phyloP scores from a whole-genome alignment of 1,140 invertebrate species.

The Orchesella cincta region DNA sequence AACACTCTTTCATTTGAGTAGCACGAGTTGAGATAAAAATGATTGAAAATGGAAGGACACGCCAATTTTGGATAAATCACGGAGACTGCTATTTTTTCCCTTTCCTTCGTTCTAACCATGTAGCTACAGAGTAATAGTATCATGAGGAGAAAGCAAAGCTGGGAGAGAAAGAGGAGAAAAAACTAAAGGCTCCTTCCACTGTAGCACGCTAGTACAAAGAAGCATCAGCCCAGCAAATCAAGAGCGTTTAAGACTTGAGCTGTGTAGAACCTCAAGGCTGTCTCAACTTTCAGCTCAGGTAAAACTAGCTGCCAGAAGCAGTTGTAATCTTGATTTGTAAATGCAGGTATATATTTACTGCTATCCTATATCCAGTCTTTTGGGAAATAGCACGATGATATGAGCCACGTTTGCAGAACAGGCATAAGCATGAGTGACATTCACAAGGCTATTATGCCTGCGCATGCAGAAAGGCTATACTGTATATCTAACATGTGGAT shows the following conservation, averaged over 20 bases:
- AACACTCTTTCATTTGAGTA: background rate
- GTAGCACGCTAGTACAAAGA: background rate
- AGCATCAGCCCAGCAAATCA: background rate
- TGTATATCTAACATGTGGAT: too few relatives aligned
- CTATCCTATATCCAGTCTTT: too few relatives aligned
- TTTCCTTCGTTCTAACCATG: background rate
- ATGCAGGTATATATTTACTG: too few relatives aligned
- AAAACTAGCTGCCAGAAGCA: background rate
- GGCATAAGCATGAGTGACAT: too few relatives aligned
- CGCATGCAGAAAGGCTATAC: too few relatives aligned
- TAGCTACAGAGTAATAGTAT: background rate
- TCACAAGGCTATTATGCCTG: too few relatives aligned
- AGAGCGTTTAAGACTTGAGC: background rate
- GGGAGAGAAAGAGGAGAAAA: background rate
- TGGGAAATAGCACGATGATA: too few relatives aligned
- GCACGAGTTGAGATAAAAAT: constrained; percentile 41
- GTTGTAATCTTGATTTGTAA: background rate
- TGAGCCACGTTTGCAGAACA: too few relatives aligned
- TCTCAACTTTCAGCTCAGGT: background rate
- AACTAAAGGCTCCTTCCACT: background rate
- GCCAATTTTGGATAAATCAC: constrained; percentile 50
- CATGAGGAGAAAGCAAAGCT: background rate
- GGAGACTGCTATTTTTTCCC: background rate
- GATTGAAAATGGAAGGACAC: constrained; percentile 49
- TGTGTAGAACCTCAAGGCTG: background rate